Evolutionary conservation across 2,888 invertebrate genomes (phyloP).

Genomic region (Callyntrura sp.): DNA sequence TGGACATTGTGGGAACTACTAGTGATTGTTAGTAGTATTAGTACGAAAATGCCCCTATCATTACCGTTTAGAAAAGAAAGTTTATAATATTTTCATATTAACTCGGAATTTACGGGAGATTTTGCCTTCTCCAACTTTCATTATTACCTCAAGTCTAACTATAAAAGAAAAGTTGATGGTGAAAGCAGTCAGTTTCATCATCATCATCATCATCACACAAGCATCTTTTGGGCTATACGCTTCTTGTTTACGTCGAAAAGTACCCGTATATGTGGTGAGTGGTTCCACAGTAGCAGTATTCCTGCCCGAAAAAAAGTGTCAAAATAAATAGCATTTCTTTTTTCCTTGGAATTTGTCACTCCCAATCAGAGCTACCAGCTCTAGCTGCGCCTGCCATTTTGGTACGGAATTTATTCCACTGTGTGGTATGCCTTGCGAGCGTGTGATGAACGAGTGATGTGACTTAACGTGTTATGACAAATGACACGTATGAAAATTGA

Average conservation of each 20-base stretch:
- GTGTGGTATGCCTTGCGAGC: no score
- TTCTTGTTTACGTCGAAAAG: background rate
- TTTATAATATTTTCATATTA: background rate
- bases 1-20: no score
- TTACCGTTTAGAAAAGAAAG: background rate
- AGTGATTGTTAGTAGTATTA: no score
- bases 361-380: no score
- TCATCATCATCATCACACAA: background rate
- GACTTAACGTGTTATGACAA: constrained; percentile 52
- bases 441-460: constrained; percentile 60
- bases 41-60: no score
- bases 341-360: background rate
- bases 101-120: background rate
- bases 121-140: background rate
- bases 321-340: constrained; percentile 1
- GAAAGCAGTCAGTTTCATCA: background rate
- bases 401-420: background rate
- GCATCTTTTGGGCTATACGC: background rate
- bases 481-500: constrained; percentile 75
- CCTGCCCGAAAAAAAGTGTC: background rate
- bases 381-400: no score
- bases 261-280: background rate
- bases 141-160: background rate
- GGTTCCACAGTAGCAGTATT: background rate
- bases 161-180: background rate